Conservation (phyloP, 1,140 invertebrate species). For the Drosophila kurseongensis region DNA sequence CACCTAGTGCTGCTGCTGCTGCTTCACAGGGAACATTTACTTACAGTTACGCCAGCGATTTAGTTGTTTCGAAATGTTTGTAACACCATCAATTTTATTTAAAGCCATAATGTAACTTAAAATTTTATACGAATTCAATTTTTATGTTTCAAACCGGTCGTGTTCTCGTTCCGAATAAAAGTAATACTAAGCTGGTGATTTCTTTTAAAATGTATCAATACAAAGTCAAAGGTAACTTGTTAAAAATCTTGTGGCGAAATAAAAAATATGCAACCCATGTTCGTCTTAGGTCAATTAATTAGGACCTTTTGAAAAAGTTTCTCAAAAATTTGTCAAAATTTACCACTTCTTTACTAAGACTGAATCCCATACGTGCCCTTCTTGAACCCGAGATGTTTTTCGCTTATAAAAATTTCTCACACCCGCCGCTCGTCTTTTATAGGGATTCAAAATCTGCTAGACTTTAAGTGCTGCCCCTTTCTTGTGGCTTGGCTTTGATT, state of each 20-base stretch:
- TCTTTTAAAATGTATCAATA: not conserved
- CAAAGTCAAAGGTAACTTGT: not conserved
- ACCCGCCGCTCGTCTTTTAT: constrained; percentile 56
- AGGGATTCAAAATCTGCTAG: not conserved
- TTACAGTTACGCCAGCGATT: constrained; percentile 8
- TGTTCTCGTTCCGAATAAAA: not conserved
- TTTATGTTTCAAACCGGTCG: not conserved
- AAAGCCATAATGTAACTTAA: constrained; percentile 8
- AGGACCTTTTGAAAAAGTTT: constrained; percentile 13
- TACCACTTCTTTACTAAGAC: constrained; percentile 17
- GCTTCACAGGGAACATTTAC: too few relatives aligned
- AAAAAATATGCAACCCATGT: not conserved
- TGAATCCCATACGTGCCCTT: constrained; percentile 52
- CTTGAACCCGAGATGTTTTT: constrained; percentile 13
- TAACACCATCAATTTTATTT: constrained; percentile 12
- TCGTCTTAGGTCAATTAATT: constrained; percentile 31
- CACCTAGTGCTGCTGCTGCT: too few relatives aligned
- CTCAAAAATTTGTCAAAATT: constrained; percentile 9
- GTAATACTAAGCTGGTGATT: not conserved
- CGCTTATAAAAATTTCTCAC: constrained; percentile 74
- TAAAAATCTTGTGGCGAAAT: not conserved
- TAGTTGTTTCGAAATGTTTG: constrained; percentile 10
- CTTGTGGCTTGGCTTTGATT: constrained; percentile 64
- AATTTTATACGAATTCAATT: constrained; percentile 2
- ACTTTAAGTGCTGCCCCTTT: constrained; percentile 60